These are phyloP conservation scores for Cheilosia grossa DNA, from an alignment of 2,888 invertebrate species.

Conservation along the genomic window DNA sequence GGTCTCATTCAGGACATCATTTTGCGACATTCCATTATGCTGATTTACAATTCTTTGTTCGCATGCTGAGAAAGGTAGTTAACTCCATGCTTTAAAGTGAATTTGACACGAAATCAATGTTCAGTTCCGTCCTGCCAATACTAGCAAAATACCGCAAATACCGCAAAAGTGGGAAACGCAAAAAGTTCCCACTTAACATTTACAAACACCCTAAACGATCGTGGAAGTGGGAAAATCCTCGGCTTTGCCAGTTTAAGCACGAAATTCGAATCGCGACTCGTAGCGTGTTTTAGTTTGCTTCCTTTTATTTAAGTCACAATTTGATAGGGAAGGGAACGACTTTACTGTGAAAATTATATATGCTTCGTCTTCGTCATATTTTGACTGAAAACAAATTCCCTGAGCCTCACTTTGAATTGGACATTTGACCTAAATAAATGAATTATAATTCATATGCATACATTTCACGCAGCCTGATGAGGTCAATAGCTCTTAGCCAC, in stretches of 20 bases:
- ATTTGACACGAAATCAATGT: conserved; percentile 62
- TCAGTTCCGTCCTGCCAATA: conserved; percentile 2
- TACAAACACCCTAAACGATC: conserved; percentile 16
- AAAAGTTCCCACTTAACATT: not conserved
- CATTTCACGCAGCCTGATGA: no score
- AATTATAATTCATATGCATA: no score
- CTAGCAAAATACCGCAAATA: not conserved
- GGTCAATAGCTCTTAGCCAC: no score
- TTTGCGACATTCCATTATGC: conserved; percentile 28
- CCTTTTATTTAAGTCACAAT: not conserved
- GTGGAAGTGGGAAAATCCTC: conserved; percentile 28
- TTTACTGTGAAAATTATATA: no score
- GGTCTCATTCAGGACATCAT: conserved; percentile 25
- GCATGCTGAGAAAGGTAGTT: conserved; percentile 3
- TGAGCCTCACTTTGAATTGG: no score
- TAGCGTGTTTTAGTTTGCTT: conserved; percentile 27
- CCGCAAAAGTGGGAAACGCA: no score
- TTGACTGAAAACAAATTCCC: no score
- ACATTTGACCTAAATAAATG: no score
- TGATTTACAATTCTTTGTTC: not conserved
- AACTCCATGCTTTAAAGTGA: conserved; percentile 45
- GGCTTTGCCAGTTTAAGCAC: conserved; percentile 16
- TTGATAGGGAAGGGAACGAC: no score
- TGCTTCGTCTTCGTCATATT: no score
- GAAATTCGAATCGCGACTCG: conserved; percentile 21